Base-by-base conservation (phyloP, 2,113 vertebrate genomes). In the Pterophyllum scalare region DNA sequence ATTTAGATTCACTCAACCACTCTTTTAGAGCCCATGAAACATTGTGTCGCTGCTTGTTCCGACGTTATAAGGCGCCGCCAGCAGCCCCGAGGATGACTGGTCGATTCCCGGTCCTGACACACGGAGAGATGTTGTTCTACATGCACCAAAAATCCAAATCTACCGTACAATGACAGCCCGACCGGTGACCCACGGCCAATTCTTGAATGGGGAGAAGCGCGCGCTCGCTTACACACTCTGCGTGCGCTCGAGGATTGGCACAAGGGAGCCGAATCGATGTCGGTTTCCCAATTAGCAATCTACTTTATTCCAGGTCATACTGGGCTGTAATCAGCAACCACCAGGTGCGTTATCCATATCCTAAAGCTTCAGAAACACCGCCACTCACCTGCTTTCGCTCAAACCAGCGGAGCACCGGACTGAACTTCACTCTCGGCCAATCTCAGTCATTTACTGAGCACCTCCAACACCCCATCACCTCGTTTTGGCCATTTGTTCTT, bases 201-300 rank as follows among this genome's bases (percentile, higher is more conserved):
- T 74, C 20, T 67, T 94, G 85, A 91, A 89, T 89, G 92, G 54
- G 59, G 33, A 75, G 12, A 74, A 58, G 88, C 85, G 87, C 81
- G 86, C 77, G 6, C 88, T 61, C 75, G 17, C 57, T 58, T 57
- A 56, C 31, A 28, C 61, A 22, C 80, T 40, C 59, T 49, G n/a
- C 49, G 14, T 74, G 88, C 75, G 58, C 72, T 46, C 15, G 52
- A 82, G 43, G 61, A 78, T 62, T 56, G 70, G 59, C 86, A 59
- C 40, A 22, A 56, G 22, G 12, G 7, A 24, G 20, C 77, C 19
- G 31, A 38, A 81, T 79, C 77, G 52, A 70, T 62, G 31, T 22
- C 61, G 13, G 15, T 24, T 20, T 28, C 20, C 31, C 20, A 83
- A 54, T 85, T 58, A 75, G 20, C 11, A 11, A n/a, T 28, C 24